Evolutionary conservation across 2,888 invertebrate genomes (phyloP).

Genomic region (Ophion slaviceki): DNA sequence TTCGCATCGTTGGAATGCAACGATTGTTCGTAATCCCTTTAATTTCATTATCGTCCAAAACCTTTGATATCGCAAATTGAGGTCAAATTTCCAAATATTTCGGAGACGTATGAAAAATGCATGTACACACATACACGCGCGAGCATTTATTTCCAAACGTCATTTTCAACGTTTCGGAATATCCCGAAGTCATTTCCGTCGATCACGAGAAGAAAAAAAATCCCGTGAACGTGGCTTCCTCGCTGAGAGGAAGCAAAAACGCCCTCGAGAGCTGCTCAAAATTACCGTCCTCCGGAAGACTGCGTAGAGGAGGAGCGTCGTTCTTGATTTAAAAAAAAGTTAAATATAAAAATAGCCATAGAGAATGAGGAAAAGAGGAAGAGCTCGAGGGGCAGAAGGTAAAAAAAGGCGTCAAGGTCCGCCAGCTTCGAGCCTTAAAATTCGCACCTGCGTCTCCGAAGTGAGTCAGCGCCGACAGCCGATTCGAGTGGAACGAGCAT

Average conservation of each 20-base stretch:
- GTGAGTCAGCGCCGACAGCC: conserved; percentile 26
- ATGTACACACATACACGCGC: no score
- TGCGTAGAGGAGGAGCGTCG: not conserved
- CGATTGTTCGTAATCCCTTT: no score
- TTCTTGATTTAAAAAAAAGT: not conserved
- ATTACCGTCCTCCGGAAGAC: not conserved
- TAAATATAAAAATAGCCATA: not conserved
- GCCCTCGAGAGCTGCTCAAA: not conserved
- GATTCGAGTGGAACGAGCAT: conserved; percentile 41
- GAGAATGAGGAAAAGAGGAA: not conserved
- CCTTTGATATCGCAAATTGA: no score
- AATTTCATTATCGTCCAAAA: no score
- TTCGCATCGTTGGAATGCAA: no score
- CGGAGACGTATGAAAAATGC: no score
- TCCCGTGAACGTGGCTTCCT: not conserved
- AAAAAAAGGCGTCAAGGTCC: conserved; percentile 50
- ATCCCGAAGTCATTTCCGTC: no score
- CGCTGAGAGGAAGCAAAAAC: not conserved
- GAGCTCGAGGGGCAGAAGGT: not conserved
- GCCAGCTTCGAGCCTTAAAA: conserved; percentile 42
- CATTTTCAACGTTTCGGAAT: no score
- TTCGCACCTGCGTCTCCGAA: conserved; percentile 60
- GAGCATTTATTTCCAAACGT: no score
- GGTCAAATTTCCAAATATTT: no score
- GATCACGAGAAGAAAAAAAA: not conserved